These are phyloP conservation scores for Helicorthomorpha holstii DNA, from an alignment of 1,140 invertebrate genomes.

Conservation along the genomic window DNA sequence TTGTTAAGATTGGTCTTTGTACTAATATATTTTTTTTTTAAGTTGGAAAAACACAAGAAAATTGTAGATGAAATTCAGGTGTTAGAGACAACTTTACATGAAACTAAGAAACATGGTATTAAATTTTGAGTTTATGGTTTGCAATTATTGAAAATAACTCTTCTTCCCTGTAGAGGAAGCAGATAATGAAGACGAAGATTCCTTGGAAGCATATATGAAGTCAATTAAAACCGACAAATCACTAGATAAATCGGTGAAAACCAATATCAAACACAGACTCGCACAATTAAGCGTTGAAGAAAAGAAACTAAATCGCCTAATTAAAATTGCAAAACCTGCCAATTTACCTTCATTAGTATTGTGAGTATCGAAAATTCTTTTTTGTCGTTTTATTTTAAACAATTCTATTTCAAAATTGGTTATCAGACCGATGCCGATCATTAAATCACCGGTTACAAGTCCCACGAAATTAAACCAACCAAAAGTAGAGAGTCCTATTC, in stretches of 20 bases:
- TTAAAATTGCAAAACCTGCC: slow-evolving; percentile 59
- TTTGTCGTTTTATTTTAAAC: too few species aligned
- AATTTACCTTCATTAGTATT: slow-evolving; percentile 31
- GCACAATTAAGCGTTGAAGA: slow-evolving; percentile 51
- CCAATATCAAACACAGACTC: slow-evolving; percentile 38
- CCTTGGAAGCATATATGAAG: slow-evolving; percentile 54
- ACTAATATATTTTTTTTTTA: slow-evolving; percentile 15
- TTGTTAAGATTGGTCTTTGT: slow-evolving; percentile 2
- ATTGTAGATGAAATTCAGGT: slow-evolving; percentile 37
- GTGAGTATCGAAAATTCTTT: background rate
- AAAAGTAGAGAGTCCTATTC: too few species aligned
- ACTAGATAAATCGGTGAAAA: slow-evolving; percentile 30
- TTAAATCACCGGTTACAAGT: too few species aligned
- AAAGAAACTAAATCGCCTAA: slow-evolving; percentile 42
- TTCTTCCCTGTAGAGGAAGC: background rate
- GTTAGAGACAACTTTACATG: slow-evolving; percentile 38
- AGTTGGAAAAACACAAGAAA: slow-evolving; percentile 48
- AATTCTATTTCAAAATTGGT: too few species aligned
- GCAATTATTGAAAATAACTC: background rate
- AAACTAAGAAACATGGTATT: slow-evolving; percentile 19
- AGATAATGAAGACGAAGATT: slow-evolving; percentile 36
- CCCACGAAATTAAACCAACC: too few species aligned
- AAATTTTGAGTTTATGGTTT: slow-evolving; percentile 11
- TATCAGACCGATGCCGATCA: too few species aligned
- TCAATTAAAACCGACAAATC: slow-evolving; percentile 29